Evolutionary conservation across 2,888 invertebrate genomes (phyloP).

Genomic region (Notodonta ziczac): DNA sequence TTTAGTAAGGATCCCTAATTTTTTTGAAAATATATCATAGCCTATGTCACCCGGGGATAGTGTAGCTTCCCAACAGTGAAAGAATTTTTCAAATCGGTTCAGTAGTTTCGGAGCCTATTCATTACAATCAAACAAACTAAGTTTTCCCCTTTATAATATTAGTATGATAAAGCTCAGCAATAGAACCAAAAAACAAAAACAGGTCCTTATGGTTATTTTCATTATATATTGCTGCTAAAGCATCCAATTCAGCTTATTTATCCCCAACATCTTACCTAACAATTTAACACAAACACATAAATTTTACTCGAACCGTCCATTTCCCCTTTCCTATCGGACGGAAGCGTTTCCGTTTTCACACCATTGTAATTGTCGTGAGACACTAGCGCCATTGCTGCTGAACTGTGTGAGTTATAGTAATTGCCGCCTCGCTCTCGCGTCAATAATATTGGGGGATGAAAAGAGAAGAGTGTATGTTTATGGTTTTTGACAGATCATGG

Average conservation of each 20-base stretch:
- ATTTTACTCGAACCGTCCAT: constrained; percentile 31
- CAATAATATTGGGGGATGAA: constrained; percentile 25
- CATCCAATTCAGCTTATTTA: constrained; percentile 38
- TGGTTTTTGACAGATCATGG: constrained; percentile 17
- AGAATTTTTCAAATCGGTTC: too few relatives aligned
- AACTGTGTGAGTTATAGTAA: constrained; percentile 55
- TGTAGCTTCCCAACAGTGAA: too few relatives aligned
- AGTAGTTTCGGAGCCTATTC: too few relatives aligned
- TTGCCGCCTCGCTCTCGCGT: constrained; percentile 40
- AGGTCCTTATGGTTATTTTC: too few relatives aligned
- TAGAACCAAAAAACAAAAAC: too few relatives aligned
- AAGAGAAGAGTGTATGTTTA: constrained; percentile 41
- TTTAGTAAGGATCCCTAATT: too few relatives aligned
- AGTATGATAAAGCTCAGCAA: too few relatives aligned
- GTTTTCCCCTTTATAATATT: too few relatives aligned
- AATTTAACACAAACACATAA: constrained; percentile 47
- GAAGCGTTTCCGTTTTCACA: constrained; percentile 75
- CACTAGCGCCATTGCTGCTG: constrained; percentile 45
- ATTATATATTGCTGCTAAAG: constrained; percentile 6
- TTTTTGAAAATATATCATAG: too few relatives aligned
- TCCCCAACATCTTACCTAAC: constrained; percentile 30
- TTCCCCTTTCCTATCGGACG: constrained; percentile 49
- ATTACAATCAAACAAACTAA: too few relatives aligned
- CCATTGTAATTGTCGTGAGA: constrained; percentile 74
- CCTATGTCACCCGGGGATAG: too few relatives aligned